These are phyloP conservation scores for Lasioglossum baleicum DNA, from an alignment of 1,140 invertebrate genomes.

Conservation along the genomic window DNA sequence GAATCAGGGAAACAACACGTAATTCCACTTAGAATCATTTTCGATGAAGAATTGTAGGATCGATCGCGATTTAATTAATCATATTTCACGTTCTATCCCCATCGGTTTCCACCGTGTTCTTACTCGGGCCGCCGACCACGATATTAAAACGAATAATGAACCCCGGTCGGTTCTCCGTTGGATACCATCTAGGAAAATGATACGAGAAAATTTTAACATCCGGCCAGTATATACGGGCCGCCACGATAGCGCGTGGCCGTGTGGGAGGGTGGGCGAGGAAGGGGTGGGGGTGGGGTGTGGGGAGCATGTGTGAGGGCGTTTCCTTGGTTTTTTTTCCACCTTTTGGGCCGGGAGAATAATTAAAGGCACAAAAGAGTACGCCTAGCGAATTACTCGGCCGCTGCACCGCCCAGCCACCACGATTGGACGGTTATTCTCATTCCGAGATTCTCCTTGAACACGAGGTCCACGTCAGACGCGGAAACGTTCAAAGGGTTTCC, in stretches of 20 bases:
- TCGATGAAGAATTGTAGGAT: neutral
- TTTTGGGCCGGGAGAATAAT: constrained; percentile 63
- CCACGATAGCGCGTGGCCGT: constrained; percentile 22
- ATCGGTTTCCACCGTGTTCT: constrained; percentile 2
- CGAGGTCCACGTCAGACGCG: constrained; percentile 64
- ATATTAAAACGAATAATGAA: constrained; percentile 46
- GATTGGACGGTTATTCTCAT: constrained; percentile 67
- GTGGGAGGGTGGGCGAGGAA: too few species aligned
- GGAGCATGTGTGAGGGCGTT: constrained; percentile 31
- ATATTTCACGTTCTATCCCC: neutral
- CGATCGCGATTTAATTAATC: constrained; percentile 32
- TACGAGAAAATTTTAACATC: constrained; percentile 52
- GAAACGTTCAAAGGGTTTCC: constrained; percentile 68
- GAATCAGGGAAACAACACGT: too few species aligned
- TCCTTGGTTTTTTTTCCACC: constrained; percentile 55
- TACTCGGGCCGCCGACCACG: constrained; percentile 9
- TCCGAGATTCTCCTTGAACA: constrained; percentile 66
- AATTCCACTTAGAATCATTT: too few species aligned
- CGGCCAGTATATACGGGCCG: constrained; percentile 18
- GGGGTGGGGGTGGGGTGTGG: too few species aligned
- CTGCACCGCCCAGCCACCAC: constrained; percentile 49
- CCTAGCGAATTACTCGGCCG: constrained; percentile 66
- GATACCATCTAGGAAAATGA: constrained; percentile 53
- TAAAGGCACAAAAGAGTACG: constrained; percentile 66
- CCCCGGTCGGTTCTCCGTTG: constrained; percentile 9